Percentiles rank a stretch among this genome's conserved stretches.
These are phyloP conservation scores for Microctenopoma lineatum DNA, from an alignment of 2,797 vertebrate genomes.

Conservation along the genomic window DNA sequence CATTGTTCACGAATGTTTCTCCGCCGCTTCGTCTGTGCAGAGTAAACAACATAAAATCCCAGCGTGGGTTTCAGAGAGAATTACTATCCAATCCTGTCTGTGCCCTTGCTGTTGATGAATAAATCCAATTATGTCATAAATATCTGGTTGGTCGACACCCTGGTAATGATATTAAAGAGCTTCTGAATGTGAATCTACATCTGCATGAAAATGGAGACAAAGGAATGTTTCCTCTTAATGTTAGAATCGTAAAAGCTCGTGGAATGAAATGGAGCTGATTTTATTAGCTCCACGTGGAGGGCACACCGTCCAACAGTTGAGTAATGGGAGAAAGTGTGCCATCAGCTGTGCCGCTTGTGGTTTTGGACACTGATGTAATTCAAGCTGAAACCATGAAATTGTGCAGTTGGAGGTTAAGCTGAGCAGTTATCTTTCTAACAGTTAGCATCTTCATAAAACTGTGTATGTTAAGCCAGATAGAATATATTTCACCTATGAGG, in stretches of 20 bases:
- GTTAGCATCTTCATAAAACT: not conserved
- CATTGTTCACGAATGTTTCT: slow-evolving; percentile 10
- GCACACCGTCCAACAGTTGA: not conserved
- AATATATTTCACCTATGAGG: not conserved
- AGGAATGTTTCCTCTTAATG: slow-evolving; percentile 1
- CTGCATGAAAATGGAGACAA: not conserved
- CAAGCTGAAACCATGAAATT: slow-evolving; percentile 10
- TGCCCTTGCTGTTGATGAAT: not conserved
- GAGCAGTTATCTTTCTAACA: no score
- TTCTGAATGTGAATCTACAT: not conserved
- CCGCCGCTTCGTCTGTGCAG: not conserved
- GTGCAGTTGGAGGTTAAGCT: slow-evolving; percentile 15
- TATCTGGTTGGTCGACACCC: not conserved
- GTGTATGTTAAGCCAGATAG: not conserved
- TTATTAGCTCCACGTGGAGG: slow-evolving; percentile 6
- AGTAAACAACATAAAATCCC: slow-evolving; percentile 1
- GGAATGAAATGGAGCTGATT: not conserved
- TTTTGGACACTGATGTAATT: slow-evolving; percentile 17
- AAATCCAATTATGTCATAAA: not conserved
- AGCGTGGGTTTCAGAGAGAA: not conserved
- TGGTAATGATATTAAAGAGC: slow-evolving; percentile 7
- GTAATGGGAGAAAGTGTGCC: not conserved
- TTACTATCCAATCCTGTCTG: not conserved
- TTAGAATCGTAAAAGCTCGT: not conserved
- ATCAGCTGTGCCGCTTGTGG: slow-evolving; percentile 5